These are phyloP conservation scores for Ameiurus melas DNA, from an alignment of 2,113 vertebrate genomes.

Conservation along the genomic window DNA sequence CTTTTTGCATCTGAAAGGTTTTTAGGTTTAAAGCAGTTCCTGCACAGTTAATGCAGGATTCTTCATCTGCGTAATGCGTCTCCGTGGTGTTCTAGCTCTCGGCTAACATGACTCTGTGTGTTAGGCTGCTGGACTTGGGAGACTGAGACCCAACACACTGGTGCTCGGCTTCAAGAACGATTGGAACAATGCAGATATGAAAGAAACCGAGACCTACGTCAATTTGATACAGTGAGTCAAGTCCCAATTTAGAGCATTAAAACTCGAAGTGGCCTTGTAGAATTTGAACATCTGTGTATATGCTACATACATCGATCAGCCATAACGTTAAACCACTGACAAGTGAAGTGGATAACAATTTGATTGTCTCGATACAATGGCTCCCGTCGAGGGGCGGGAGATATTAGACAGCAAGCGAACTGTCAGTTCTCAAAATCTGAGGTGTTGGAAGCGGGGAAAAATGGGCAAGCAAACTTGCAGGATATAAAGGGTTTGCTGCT, in stretches of 20 bases:
- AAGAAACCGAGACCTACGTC: slow-evolving; percentile 94
- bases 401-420: too few species aligned
- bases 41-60: background rate
- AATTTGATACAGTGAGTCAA: slow-evolving; percentile 93
- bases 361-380: too few species aligned
- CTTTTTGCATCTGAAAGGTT: background rate
- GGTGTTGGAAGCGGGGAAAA: too few species aligned
- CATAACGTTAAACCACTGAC: too few species aligned
- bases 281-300: background rate
- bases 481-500: too few species aligned
- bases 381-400: too few species aligned
- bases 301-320: background rate
- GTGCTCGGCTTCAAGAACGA: slow-evolving; percentile 97
- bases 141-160: slow-evolving; percentile 92
- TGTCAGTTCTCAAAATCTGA: too few species aligned
- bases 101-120: slow-evolving; percentile 58
- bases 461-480: too few species aligned
- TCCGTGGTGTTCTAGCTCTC: background rate
- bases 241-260: background rate
- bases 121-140: slow-evolving; percentile 91
- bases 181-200: slow-evolving; percentile 90
- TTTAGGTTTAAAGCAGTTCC: background rate
- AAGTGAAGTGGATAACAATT: too few species aligned
- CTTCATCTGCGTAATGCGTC: background rate
- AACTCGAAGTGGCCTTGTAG: background rate